Conservation (phyloP, 2,888 invertebrate genomes). For the Abrostola triplasia region DNA sequence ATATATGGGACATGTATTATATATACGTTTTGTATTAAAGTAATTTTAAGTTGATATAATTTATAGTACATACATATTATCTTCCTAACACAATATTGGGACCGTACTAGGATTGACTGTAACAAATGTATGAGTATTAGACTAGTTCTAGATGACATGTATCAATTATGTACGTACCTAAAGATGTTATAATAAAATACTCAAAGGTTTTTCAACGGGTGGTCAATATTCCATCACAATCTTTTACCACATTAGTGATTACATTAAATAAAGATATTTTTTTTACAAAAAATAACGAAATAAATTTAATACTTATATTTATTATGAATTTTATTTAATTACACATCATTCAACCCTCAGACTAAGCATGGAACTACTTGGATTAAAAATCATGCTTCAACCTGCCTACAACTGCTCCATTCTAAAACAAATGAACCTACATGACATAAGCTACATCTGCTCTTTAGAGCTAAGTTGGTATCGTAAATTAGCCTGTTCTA, state of each 20-base stretch:
- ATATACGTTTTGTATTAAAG: constrained; percentile 73
- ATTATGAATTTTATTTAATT: constrained; percentile 58
- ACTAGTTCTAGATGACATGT: constrained; percentile 45
- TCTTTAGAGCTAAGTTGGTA: too few relatives aligned
- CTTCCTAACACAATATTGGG: constrained; percentile 54
- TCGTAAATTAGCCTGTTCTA: too few relatives aligned
- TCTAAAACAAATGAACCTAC: background rate
- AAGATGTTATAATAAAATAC: constrained; percentile 67
- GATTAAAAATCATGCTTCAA: background rate
- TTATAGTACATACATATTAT: constrained; percentile 65
- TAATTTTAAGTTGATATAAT: constrained; percentile 67
- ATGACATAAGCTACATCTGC: background rate
- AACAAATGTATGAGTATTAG: constrained; percentile 51
- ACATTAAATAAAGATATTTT: constrained; percentile 79
- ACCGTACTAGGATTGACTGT: constrained; percentile 34
- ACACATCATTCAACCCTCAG: too few relatives aligned
- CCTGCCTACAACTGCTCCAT: too few relatives aligned
- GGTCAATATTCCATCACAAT: constrained; percentile 83
- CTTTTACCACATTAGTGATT: constrained; percentile 83
- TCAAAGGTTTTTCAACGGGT: constrained; percentile 72
- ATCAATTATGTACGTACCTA: constrained; percentile 49
- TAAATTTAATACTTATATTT: constrained; percentile 75
- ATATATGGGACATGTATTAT: constrained; percentile 66
- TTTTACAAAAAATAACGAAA: constrained; percentile 80
- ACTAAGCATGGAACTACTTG: too few relatives aligned